Percentiles rank a stretch among this genome's conserved stretches.
Conservation (phyloP, 2,797 vertebrate genomes). For the Mormyrus hasselquistii region DNA sequence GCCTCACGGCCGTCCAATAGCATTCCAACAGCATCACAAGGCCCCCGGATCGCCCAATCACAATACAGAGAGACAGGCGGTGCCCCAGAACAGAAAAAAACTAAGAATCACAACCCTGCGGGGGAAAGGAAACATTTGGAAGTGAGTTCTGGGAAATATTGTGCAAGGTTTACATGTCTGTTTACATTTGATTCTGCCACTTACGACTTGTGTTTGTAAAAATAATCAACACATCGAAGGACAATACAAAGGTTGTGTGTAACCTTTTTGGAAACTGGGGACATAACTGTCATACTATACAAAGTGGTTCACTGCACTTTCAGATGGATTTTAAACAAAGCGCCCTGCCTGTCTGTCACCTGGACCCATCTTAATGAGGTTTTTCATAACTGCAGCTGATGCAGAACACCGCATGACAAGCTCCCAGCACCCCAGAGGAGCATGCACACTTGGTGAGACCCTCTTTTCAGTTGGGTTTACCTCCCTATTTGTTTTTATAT, state of each 20-base stretch:
- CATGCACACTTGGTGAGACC: background rate
- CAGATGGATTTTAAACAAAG: background rate
- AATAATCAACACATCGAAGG: constrained; percentile 19
- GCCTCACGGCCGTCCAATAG: background rate
- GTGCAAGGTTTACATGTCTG: constrained; percentile 43
- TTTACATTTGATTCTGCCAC: constrained; percentile 39
- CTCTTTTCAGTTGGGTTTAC: background rate
- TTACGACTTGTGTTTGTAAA: constrained; percentile 24
- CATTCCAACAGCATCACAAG: background rate
- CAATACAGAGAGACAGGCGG: background rate
- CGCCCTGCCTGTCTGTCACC: background rate
- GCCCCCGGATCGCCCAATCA: background rate
- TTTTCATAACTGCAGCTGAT: background rate
- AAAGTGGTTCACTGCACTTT: background rate
- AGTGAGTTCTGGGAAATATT: constrained; percentile 43
- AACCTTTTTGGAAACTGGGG: background rate
- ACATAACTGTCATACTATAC: background rate
- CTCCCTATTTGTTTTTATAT: constrained; percentile 13
- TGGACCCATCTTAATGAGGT: background rate
- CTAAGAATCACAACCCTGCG: background rate
- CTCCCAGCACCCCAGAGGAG: background rate
- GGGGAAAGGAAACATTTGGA: constrained; percentile 22
- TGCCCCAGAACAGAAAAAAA: background rate
- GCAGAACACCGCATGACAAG: background rate
- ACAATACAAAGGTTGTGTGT: constrained; percentile 15